A percentile compares a stretch with the other conserved stretches of the same genome.
These are phyloP conservation scores for Pissodes strobi DNA, from an alignment of 1,140 invertebrate genomes.

Conservation along the genomic window DNA sequence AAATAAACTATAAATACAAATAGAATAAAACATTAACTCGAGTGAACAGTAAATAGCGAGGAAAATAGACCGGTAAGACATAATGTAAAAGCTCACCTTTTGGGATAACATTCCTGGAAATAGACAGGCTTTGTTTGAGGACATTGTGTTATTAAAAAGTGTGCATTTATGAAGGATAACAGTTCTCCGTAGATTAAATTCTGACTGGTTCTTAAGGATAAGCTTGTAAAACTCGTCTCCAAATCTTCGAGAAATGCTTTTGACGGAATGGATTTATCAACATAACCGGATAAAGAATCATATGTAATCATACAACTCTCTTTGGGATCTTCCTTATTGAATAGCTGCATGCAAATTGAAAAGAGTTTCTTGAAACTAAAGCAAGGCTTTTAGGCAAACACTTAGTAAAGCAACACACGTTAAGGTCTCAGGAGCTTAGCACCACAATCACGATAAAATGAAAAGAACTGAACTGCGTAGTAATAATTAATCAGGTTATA, in stretches of 20 bases:
- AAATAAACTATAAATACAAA: conserved; percentile 58
- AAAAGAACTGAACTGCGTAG: no score
- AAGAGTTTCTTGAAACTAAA: no score
- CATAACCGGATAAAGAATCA: conserved; percentile 40
- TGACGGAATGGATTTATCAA: conserved; percentile 12
- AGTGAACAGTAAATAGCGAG: conserved; percentile 8
- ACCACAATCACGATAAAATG: no score
- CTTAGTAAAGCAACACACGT: no score
- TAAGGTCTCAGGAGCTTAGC: no score
- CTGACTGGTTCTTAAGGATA: conserved; percentile 26
- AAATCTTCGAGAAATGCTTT: conserved; percentile 18
- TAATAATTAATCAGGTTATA: no score
- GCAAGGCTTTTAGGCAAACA: no score
- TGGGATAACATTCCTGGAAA: conserved; percentile 66
- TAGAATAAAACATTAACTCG: neutral
- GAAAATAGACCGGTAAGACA: neutral
- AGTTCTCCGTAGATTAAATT: neutral
- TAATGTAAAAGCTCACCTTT: conserved; percentile 56
- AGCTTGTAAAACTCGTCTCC: conserved; percentile 30
- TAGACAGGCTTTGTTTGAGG: conserved; percentile 61
- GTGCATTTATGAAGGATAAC: conserved; percentile 46
- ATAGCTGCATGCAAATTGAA: conserved; percentile 30
- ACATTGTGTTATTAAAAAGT: conserved; percentile 66
- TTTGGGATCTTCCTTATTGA: neutral
- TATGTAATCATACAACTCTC: conserved; percentile 35